phyloP scores from a whole-genome alignment of 2,797 vertebrate species.

The Cuniculus paca region DNA sequence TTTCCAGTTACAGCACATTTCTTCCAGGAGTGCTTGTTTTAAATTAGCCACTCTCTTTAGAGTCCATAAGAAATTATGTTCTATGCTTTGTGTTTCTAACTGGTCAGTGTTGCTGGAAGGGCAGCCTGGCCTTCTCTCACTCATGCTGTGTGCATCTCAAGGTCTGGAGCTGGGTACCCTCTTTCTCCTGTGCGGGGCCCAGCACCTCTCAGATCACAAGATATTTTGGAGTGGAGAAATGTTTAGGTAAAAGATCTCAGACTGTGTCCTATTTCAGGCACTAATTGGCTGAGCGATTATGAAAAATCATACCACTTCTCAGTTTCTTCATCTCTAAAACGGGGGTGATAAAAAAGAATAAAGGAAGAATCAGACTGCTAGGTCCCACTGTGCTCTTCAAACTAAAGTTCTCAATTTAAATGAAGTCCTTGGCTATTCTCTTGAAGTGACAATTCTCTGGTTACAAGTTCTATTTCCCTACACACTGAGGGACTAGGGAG shows the following conservation, averaged over 20 bases:
- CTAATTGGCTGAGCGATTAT: neutral
- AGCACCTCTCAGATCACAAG: neutral
- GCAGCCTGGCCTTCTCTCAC: neutral
- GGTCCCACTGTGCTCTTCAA: neutral
- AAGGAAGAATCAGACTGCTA: neutral
- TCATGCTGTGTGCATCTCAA: neutral
- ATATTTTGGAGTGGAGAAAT: neutral
- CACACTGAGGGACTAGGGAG: too few species aligned
- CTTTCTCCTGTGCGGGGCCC: neutral
- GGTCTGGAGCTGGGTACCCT: neutral
- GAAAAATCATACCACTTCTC: neutral
- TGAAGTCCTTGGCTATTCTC: neutral
- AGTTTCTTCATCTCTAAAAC: neutral
- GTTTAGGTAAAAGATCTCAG: neutral
- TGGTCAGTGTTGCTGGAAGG: rapidly evolving
- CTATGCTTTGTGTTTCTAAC: neutral
- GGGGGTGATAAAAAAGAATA: neutral
- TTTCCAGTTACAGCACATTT: neutral
- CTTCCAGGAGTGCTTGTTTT: neutral
- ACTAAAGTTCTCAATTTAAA: neutral
- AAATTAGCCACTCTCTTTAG: neutral
- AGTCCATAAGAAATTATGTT: neutral
- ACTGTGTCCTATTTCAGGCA: neutral
- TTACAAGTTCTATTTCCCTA: neutral
- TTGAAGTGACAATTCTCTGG: neutral